Percentiles rank a stretch among this genome's conserved stretches.
phyloP scores from a whole-genome alignment of 1,140 invertebrate genomes.

The Drosophila nasuta region DNA sequence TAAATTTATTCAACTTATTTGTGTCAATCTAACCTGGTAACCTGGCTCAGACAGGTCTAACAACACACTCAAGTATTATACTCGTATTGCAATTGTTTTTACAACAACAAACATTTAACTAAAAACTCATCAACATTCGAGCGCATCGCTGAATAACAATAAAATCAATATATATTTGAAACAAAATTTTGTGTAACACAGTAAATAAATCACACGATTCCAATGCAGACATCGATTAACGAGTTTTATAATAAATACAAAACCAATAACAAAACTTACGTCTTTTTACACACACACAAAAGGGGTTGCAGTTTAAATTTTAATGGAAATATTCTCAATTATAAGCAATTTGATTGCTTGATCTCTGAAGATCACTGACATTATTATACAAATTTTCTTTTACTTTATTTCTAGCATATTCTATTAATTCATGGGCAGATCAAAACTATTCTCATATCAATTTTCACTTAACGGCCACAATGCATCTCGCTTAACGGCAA shows the following conservation, averaged over 20 bases:
- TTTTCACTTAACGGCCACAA: too few relatives aligned
- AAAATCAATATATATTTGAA: background rate
- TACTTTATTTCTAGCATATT: too few relatives aligned
- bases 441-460: too few relatives aligned
- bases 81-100: constrained; percentile 26
- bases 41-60: constrained; percentile 15
- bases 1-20: constrained; percentile 19
- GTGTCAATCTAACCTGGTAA: constrained; percentile 19
- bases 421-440: too few relatives aligned
- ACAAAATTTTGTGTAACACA: constrained; percentile 5
- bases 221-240: constrained; percentile 18
- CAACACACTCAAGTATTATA: constrained; percentile 35
- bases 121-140: constrained; percentile 12
- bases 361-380: too few relatives aligned
- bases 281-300: constrained; percentile 21
- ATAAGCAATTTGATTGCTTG: too few relatives aligned
- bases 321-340: too few relatives aligned
- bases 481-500: too few relatives aligned
- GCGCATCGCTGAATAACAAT: constrained; percentile 8
- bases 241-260: constrained; percentile 41
- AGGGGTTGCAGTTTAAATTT: background rate
- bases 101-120: constrained; percentile 4
- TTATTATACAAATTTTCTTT: too few relatives aligned
- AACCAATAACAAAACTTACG: constrained; percentile 4
- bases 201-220: background rate